Conservation (phyloP, 2,113 vertebrate genomes). For the Anhinga anhinga region DNA sequence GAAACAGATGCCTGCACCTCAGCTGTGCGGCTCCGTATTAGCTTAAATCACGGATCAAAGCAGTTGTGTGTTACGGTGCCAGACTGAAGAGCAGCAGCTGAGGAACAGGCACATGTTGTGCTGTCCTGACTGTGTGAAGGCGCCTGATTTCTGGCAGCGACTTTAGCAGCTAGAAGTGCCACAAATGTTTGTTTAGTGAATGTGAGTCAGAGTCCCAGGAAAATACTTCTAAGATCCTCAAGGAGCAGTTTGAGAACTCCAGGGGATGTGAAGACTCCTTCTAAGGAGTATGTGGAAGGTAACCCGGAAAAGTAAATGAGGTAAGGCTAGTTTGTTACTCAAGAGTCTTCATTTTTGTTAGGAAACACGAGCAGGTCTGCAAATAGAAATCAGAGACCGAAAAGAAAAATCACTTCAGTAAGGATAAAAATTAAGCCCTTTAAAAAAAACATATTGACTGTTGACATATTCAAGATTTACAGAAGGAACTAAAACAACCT, state of each 20-base stretch:
- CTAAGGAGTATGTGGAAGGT: background rate
- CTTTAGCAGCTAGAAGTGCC: background rate
- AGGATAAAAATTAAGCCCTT: background rate
- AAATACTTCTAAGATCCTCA: background rate
- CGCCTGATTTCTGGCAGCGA: background rate
- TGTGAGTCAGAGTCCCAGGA: background rate
- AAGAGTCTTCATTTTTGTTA: background rate
- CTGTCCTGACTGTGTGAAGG: background rate
- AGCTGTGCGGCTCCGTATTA: accelerated
- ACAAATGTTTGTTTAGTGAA: background rate
- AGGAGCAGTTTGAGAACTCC: background rate
- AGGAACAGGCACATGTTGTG: background rate
- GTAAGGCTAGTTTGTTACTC: background rate
- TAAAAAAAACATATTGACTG: background rate
- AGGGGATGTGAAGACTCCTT: background rate
- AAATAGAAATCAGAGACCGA: background rate
- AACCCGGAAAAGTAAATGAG: background rate
- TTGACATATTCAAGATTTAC: background rate
- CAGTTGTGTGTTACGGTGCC: background rate
- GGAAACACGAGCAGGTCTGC: background rate
- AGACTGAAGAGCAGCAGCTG: background rate
- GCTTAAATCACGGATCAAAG: background rate
- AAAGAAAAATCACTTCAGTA: background rate
- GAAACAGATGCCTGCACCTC: background rate
- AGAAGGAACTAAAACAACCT: background rate